Evolutionary conservation across 1,140 invertebrate genomes (phyloP).

Genomic region (Heliconius hermathena): DNA sequence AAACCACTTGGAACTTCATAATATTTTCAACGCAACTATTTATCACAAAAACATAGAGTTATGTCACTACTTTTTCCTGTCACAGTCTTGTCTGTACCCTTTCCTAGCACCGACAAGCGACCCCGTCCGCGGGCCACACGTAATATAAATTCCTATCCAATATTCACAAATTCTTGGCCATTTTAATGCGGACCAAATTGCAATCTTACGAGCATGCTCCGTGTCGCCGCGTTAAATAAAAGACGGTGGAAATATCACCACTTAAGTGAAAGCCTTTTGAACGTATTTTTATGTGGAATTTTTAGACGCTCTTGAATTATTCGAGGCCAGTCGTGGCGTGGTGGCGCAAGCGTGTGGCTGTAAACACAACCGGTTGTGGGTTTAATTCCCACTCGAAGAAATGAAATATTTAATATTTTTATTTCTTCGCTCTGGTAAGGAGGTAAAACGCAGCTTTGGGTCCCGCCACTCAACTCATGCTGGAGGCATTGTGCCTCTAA

Average conservation of each 20-base stretch:
- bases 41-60: no score
- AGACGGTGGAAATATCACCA: conserved; percentile 31
- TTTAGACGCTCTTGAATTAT: not conserved
- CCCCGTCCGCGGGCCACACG: conserved; percentile 38
- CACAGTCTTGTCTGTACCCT: not conserved
- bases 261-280: conserved; percentile 30
- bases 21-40: no score
- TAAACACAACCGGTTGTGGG: no score
- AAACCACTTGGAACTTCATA: no score
- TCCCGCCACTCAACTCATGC: no score
- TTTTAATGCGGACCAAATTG: conserved; percentile 69
- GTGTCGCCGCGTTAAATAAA: conserved; percentile 53
- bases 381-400: no score
- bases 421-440: no score
- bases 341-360: no score
- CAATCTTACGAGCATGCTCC: conserved; percentile 54
- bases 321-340: no score
- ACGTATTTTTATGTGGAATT: conserved; percentile 17
- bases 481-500: no score
- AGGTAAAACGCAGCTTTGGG: no score
- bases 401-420: no score
- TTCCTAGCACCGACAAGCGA: not conserved
- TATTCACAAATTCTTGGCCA: conserved; percentile 70
- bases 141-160: conserved; percentile 75
- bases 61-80: not conserved